phyloP scores from a whole-genome alignment of 2,797 vertebrate species.

The Propithecus perrieri region DNA sequence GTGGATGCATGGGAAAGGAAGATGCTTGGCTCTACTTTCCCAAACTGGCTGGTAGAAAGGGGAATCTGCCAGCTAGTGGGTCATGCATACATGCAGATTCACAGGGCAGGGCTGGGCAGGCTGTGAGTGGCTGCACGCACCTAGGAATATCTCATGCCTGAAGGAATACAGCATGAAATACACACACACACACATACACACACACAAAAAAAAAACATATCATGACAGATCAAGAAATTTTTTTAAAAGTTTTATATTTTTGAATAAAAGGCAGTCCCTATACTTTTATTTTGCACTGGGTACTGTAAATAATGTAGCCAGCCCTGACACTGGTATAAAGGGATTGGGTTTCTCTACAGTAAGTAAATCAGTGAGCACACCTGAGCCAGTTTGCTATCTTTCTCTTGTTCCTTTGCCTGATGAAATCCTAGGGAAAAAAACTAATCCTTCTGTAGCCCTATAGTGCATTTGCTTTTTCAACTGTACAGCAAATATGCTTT shows the following conservation, averaged over 20 bases:
- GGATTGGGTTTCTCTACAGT: background rate
- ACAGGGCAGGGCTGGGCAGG: background rate
- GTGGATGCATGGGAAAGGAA: background rate
- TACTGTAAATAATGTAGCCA: background rate
- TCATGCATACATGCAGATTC: background rate
- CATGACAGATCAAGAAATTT: background rate
- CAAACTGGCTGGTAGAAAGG: background rate
- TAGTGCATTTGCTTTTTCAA: background rate
- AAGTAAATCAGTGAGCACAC: background rate
- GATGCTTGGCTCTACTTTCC: background rate
- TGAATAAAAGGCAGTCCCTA: background rate
- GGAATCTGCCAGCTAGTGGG: background rate
- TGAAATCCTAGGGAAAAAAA: background rate
- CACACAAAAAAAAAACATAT: background rate
- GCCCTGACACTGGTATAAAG: background rate
- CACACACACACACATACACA: too few species aligned
- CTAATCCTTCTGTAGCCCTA: background rate
- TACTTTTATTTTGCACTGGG: background rate
- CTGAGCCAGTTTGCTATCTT: background rate
- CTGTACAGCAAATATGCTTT: background rate
- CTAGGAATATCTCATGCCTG: background rate
- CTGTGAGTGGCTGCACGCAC: background rate
- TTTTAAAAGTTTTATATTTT: background rate
- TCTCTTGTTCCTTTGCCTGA: background rate
- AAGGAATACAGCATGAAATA: background rate